Conservation (phyloP, 2,113 vertebrate genomes). For the Nettapus auritus region DNA sequence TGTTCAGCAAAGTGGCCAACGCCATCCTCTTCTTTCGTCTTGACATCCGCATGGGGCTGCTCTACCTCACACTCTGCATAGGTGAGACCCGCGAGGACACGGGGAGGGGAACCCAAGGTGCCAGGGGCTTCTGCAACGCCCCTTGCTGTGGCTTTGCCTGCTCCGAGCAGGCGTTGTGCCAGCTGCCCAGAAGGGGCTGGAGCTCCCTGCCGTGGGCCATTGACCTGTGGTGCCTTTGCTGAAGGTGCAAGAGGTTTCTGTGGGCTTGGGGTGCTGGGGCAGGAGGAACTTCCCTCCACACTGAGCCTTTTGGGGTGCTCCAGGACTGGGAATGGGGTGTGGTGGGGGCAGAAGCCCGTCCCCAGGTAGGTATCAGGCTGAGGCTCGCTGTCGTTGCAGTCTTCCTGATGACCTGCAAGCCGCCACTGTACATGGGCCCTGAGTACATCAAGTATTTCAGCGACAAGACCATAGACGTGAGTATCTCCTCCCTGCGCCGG, state of each 20-base stretch:
- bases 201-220: fast-evolving
- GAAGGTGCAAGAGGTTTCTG: too few species aligned
- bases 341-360: neutral
- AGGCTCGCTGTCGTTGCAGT: conserved; percentile 70
- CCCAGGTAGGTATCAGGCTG: neutral
- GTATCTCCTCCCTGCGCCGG: neutral
- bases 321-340: neutral
- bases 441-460: conserved; percentile 97
- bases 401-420: conserved; percentile 95
- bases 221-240: neutral
- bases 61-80: conserved; percentile 90
- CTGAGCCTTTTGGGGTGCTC: neutral
- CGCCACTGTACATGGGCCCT: conserved; percentile 93
- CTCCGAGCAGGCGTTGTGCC: fast-evolving
- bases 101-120: fast-evolving
- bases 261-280: neutral
- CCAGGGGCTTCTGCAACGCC: fast-evolving
- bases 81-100: conserved; percentile 75
- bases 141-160: fast-evolving
- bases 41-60: conserved; percentile 91
- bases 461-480: conserved; percentile 94
- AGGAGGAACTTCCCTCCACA: neutral
- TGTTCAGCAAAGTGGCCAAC: conserved; percentile 97
- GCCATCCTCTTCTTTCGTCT: conserved; percentile 94
- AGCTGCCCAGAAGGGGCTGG: fast-evolving